Percentiles rank a stretch among this genome's conserved stretches.
Evolutionary conservation across 2,888 invertebrate genomes (phyloP).

Genomic region (Griposia aprilina): DNA sequence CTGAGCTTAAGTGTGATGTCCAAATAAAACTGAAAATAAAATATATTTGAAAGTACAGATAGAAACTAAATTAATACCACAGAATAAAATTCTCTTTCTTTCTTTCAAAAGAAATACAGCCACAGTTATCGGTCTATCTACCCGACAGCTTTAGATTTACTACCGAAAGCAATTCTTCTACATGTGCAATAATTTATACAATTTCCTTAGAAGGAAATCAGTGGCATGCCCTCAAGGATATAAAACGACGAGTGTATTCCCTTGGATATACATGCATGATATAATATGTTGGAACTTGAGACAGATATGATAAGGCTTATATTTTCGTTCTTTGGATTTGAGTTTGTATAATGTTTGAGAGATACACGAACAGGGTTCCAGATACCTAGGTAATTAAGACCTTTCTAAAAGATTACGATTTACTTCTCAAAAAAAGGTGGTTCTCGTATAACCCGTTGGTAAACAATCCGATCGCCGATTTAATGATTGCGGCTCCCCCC

Average conservation of each 20-base stretch:
- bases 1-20: background rate
- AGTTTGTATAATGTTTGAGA: background rate
- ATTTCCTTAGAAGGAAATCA: constrained; percentile 63
- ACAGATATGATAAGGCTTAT: constrained; percentile 30
- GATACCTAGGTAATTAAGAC: background rate
- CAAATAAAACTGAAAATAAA: background rate
- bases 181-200: constrained; percentile 61
- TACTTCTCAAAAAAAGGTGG: too few species aligned
- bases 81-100: constrained; percentile 10
- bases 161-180: constrained; percentile 53
- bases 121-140: constrained; percentile 28
- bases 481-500: background rate
- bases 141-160: constrained; percentile 53
- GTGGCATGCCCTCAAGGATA: constrained; percentile 43
- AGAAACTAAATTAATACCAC: background rate
- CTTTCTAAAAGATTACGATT: too few species aligned
- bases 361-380: background rate
- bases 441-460: too few species aligned
- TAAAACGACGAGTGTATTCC: constrained; percentile 50
- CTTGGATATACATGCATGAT: constrained; percentile 36
- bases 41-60: background rate
- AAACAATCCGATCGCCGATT: too few species aligned
- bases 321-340: background rate
- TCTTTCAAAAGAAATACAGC: constrained; percentile 37
- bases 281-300: constrained; percentile 31